Percentiles rank a stretch among this genome's conserved stretches.
These are phyloP conservation scores for Rhagologus leucostigma DNA, from an alignment of 2,113 vertebrate genomes.

Conservation along the genomic window DNA sequence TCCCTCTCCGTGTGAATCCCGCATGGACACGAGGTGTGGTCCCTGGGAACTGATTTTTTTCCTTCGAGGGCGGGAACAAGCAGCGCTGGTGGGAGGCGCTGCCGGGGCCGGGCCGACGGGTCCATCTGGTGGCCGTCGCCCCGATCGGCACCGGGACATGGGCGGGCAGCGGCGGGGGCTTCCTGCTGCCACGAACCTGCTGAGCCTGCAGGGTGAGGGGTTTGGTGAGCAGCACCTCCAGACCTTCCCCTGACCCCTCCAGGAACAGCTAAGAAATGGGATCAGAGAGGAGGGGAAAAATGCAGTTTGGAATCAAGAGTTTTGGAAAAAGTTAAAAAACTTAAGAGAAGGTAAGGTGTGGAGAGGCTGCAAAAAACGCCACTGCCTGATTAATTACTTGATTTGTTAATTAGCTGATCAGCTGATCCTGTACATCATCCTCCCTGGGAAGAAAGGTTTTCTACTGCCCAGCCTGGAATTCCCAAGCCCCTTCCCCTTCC, in stretches of 20 bases:
- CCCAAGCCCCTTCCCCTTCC: not conserved
- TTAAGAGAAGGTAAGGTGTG: not conserved
- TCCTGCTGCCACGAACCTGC: not conserved
- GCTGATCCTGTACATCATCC: not conserved
- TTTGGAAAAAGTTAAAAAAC: not conserved
- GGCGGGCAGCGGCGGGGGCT: fast-evolving
- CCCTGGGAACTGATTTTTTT: not conserved
- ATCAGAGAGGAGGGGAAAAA: not conserved
- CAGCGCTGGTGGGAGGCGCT: not conserved
- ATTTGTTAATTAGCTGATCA: not conserved
- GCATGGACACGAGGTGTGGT: fast-evolving
- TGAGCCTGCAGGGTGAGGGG: not conserved
- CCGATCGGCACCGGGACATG: not conserved
- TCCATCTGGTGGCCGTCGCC: not conserved
- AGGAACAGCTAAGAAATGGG: not conserved
- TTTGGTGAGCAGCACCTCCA: not conserved
- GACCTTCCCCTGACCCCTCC: not conserved
- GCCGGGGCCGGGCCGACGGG: not conserved
- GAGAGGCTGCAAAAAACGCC: not conserved
- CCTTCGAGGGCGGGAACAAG: too few species aligned
- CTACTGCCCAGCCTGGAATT: not conserved
- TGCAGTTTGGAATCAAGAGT: not conserved
- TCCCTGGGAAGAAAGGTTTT: not conserved
- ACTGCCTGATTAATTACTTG: not conserved
- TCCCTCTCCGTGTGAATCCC: not conserved